Base-by-base conservation (phyloP, 2,888 invertebrate species). In the Margaritifera margaritifera region DNA sequence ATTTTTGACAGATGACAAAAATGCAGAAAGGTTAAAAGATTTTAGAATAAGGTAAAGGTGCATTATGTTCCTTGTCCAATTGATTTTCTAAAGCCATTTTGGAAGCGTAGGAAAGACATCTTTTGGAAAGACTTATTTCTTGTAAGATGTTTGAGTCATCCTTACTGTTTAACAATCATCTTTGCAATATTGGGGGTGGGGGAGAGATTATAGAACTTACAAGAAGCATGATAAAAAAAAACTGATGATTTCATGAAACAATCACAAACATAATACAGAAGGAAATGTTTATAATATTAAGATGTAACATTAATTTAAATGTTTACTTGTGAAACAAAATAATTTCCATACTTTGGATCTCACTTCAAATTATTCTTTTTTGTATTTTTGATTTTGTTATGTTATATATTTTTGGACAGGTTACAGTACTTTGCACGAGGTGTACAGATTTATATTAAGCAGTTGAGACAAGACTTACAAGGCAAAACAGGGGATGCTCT, bases 401-500 rank as follows among this genome's bases (percentile, higher is more conserved):
- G 68, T 78, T 42, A 11, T 42, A 11, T n/a, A n/a, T n/a, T n/a
- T 42, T 42, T 42, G 42, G 42, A 53, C 83, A 91, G 98, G 79
- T 91, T 98, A 73, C 96, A 97, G 89, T 98, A 96, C 90, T 95
- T 98, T 86, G 96, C 97, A 0, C 92, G 97, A 72, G 94, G 96
- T 51, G 95, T 96, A 71, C 96, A 97, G 91, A 96, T 95, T 74
- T 97, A 93, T 84, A 92, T 92, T 71, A 94, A 94, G 87, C 94
- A 94, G 82, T 90, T 94, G 56, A 91, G 93, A 69, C 93, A 93
- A 90, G 93, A 91, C 25, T 75, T 89, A 54, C 91, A 94, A 90
- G 93, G 93, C 31, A 95, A 95, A 87, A 92, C 93, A 64, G 92
- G 92, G 62, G 94, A 94, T 79, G 94, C 94, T 84, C 91, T 94